Conservation (phyloP, 1,140 invertebrate species). For the Drosophila kurseongensis region DNA sequence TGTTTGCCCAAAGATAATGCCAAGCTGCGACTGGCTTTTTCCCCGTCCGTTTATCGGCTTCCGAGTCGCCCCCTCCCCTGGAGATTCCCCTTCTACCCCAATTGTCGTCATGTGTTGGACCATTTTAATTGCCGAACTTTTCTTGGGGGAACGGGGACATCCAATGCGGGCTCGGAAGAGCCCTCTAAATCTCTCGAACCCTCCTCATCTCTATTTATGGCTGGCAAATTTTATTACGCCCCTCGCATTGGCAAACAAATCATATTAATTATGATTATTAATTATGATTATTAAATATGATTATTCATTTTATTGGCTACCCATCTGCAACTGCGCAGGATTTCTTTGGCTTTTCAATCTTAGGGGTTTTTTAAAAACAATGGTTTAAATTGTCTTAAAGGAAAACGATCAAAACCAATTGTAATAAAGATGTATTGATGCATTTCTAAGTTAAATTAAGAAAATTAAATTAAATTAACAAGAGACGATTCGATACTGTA, state of each 20-base stretch:
- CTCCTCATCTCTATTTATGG: slow-evolving; percentile 59
- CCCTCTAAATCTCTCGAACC: slow-evolving; percentile 39
- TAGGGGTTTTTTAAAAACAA: too few relatives aligned
- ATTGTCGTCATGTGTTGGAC: slow-evolving; percentile 65
- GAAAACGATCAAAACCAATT: too few relatives aligned
- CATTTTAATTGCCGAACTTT: slow-evolving; percentile 77
- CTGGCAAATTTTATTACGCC: slow-evolving; percentile 65
- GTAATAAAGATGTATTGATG: too few relatives aligned
- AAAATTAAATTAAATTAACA: too few relatives aligned
- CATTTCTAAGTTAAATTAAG: too few relatives aligned
- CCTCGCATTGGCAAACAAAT: slow-evolving; percentile 66
- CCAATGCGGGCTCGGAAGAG: slow-evolving; percentile 53
- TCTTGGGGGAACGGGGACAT: slow-evolving; percentile 4
- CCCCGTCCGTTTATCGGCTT: slow-evolving; percentile 3
- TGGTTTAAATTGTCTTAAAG: too few relatives aligned
- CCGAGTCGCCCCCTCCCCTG: neutral
- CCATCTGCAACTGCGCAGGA: slow-evolving; percentile 48
- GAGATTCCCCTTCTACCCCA: neutral
- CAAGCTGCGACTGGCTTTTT: slow-evolving; percentile 35
- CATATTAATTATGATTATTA: slow-evolving; percentile 68
- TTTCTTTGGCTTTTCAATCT: neutral
- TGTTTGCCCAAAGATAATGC: slow-evolving; percentile 80
- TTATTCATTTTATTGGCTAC: slow-evolving; percentile 63
- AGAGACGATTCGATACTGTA: too few relatives aligned
- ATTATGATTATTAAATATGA: slow-evolving; percentile 37